phyloP scores from a whole-genome alignment of 2,113 vertebrate species.

The Crotalus tigris region DNA sequence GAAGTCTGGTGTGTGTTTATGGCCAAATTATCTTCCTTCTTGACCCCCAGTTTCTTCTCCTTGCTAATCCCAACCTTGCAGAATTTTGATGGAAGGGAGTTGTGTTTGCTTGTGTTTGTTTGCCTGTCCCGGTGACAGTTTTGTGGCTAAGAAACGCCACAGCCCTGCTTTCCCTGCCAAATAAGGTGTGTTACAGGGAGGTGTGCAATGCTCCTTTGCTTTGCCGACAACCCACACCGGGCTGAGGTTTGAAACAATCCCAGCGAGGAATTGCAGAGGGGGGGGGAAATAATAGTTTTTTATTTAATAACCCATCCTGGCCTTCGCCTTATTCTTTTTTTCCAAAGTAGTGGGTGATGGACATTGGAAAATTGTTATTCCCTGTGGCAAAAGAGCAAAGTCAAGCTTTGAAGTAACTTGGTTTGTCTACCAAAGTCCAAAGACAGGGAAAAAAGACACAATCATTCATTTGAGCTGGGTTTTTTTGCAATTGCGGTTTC shows the following conservation, averaged over 20 bases:
- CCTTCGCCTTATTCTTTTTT: not conserved
- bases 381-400: not conserved
- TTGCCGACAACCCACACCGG: not conserved
- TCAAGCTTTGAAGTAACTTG: not conserved
- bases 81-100: not conserved
- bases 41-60: not conserved
- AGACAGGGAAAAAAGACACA: not conserved
- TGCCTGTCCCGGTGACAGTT: not conserved
- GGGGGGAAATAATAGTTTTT: not conserved
- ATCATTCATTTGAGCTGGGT: not conserved
- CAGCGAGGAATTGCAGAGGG: fast-evolving
- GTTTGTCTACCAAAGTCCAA: not conserved
- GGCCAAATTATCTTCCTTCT: not conserved
- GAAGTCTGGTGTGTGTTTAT: not conserved
- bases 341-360: not conserved
- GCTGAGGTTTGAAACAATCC: not conserved
- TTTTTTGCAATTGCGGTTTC: not conserved
- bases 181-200: not conserved
- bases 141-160: too few species aligned
- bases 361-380: not conserved
- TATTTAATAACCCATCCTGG: not conserved
- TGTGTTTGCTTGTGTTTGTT: not conserved
- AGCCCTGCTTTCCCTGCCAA: not conserved
- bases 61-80: not conserved
- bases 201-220: not conserved